A percentile compares a stretch with the other conserved stretches of the same genome.
phyloP scores from a whole-genome alignment of 2,113 vertebrate species.

The Podilymbus podiceps region DNA sequence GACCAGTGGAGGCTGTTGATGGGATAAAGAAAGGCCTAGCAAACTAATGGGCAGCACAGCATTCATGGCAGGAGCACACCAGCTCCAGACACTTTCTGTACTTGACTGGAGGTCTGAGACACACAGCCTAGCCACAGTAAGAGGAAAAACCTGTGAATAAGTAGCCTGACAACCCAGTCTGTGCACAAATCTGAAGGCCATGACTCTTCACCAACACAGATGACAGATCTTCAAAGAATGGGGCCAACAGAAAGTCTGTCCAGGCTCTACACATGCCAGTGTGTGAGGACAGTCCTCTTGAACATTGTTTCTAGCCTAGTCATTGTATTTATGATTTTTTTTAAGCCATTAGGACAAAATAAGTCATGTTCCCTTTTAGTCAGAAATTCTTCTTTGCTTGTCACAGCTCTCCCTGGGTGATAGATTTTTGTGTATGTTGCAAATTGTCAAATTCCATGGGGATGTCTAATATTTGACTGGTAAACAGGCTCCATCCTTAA shows the following conservation, averaged over 20 bases:
- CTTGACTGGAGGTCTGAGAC: not conserved
- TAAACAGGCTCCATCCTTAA: not conserved
- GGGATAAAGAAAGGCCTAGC: not conserved
- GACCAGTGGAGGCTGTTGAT: not conserved
- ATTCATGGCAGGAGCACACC: not conserved
- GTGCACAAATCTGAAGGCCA: not conserved
- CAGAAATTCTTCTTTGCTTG: not conserved
- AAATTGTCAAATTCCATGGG: not conserved
- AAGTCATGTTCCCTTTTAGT: slow-evolving; percentile 12
- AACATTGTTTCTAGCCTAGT: not conserved
- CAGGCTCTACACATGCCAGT: not conserved
- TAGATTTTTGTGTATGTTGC: not conserved
- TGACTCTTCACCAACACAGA: not conserved
- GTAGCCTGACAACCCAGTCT: not conserved
- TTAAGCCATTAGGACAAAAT: not conserved
- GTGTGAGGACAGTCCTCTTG: not conserved
- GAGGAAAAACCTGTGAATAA: not conserved
- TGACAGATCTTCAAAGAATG: slow-evolving; percentile 42
- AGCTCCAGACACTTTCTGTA: not conserved
- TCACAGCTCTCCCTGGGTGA: not conserved
- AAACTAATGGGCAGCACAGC: not conserved
- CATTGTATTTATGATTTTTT: not conserved
- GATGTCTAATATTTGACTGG: not conserved
- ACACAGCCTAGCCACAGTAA: not conserved
- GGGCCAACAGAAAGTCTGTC: not conserved